Evolutionary conservation across 2,797 vertebrate species (phyloP), one percentile per base, ranked within the genome.

Genomic region (Ptychobarbus kaznakovi): DNA sequence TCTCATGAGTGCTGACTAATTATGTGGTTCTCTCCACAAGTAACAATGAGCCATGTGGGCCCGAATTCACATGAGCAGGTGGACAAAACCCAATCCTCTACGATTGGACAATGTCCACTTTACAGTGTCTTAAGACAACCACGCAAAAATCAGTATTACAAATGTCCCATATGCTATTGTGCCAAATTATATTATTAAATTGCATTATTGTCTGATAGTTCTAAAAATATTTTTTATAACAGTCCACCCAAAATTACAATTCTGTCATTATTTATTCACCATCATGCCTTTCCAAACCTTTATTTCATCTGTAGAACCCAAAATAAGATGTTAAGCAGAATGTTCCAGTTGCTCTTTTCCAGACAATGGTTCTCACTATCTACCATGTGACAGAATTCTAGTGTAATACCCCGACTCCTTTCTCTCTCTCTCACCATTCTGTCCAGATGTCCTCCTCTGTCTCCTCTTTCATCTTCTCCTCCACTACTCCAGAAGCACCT

Each of bases 341-440:
- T 63, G n/a, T 28, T 25, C n/a, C 32, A 20, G 32, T 18, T 20
- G 65, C 35, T 68, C 32, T 68, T 66, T 66, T 66, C 72, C 28
- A 53, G 46, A 74, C 72, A 51, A 49, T 53, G 10, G 9, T 75
- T 53, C 28, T 53, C 6, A 63, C 20, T 15, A 32, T 82, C 40
- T 61, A 28, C 49, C 38, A 73, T 25, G 51, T 40, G 35, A 40
- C 61, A 15, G 20, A 58, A 56, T 76, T 56, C 22, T n/a, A 70
- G 35, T 69, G 40, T 25, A 51, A 44, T 78, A 22, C 38, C 66
- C 32, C n/a, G 22, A 51, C 44, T 76, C 15, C 32, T 35, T 22
- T 66, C 16, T 73, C 16, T 44, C 25, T 90, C 90, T 92, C 94
- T 93, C 90, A 94, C 93, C 92, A 81, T 44, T 79, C 82, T 63